These are phyloP conservation scores for Erythrocercus mccallii DNA, from an alignment of 2,113 vertebrate genomes.

Conservation along the genomic window DNA sequence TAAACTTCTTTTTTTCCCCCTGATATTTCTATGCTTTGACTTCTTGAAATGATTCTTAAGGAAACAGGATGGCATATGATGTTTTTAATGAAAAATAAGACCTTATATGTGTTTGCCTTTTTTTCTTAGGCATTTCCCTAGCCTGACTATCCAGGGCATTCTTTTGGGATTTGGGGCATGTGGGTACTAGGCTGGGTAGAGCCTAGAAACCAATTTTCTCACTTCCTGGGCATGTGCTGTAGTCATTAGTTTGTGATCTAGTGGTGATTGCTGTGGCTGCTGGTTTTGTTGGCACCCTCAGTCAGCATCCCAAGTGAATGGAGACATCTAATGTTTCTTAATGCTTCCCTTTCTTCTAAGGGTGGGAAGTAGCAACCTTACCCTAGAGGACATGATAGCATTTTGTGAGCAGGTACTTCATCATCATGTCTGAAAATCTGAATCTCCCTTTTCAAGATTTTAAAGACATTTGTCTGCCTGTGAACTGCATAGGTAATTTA, in stretches of 20 bases:
- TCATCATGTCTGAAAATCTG: not conserved
- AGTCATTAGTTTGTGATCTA: not conserved
- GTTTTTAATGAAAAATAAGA: not conserved
- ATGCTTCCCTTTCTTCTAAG: not conserved
- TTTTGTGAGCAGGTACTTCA: not conserved
- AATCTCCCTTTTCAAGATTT: not conserved
- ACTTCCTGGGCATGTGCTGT: not conserved
- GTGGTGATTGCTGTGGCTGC: not conserved
- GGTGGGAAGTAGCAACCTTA: not conserved
- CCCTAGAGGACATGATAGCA: not conserved
- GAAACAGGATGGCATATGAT: not conserved
- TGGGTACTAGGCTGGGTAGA: not conserved
- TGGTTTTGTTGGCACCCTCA: not conserved
- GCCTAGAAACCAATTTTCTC: not conserved
- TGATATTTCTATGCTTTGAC: not conserved
- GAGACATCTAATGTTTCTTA: not conserved
- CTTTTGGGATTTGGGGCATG: not conserved
- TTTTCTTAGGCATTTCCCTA: not conserved
- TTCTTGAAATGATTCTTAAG: not conserved
- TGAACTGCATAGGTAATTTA: not conserved
- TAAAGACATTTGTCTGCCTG: not conserved
- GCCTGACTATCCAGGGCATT: not conserved
- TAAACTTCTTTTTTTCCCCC: not conserved
- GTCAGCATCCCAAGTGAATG: not conserved
- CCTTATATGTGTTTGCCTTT: not conserved